Evolutionary conservation across 2,113 vertebrate genomes (phyloP).

Genomic region (Micronycteris hirsuta): DNA sequence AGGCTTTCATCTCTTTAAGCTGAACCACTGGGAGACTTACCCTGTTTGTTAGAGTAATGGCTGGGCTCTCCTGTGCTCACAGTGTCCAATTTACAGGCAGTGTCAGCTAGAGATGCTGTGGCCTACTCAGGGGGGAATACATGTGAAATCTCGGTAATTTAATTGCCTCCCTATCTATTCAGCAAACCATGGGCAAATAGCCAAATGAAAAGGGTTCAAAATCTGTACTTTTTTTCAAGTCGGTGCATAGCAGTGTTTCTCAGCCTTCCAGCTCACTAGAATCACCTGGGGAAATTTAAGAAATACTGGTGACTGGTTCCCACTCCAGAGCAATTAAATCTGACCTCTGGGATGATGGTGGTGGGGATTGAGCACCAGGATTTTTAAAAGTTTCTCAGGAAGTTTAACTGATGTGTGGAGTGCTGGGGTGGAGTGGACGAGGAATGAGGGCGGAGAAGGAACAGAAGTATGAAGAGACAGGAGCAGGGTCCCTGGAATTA

Average conservation of each 20-base stretch:
- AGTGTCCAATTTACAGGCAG: not conserved
- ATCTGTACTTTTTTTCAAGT: not conserved
- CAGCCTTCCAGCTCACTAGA: not conserved
- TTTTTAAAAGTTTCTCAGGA: not conserved
- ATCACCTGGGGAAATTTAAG: not conserved
- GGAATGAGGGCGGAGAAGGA: not conserved
- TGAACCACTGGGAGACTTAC: conserved; percentile 4
- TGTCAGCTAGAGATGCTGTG: not conserved
- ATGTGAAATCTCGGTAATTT: not conserved
- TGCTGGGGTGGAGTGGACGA: not conserved
- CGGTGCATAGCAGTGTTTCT: not conserved
- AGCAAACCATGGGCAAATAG: conserved; percentile 29
- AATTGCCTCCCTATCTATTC: not conserved
- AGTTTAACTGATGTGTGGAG: not conserved
- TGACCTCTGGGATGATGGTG: not conserved
- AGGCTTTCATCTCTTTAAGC: conserved; percentile 4
- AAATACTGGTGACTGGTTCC: not conserved
- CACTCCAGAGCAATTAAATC: not conserved
- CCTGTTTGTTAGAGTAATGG: not conserved
- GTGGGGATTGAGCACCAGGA: not conserved
- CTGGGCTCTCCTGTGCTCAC: not conserved
- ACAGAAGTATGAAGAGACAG: not conserved
- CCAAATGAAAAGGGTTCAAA: conserved; percentile 3
- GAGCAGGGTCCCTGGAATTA: not conserved
- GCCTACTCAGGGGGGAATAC: not conserved